Evolutionary conservation across 2,888 invertebrate genomes (phyloP), one percentile per base, ranked within the genome.

Genomic region (Dasysyrphus albostriatus): DNA sequence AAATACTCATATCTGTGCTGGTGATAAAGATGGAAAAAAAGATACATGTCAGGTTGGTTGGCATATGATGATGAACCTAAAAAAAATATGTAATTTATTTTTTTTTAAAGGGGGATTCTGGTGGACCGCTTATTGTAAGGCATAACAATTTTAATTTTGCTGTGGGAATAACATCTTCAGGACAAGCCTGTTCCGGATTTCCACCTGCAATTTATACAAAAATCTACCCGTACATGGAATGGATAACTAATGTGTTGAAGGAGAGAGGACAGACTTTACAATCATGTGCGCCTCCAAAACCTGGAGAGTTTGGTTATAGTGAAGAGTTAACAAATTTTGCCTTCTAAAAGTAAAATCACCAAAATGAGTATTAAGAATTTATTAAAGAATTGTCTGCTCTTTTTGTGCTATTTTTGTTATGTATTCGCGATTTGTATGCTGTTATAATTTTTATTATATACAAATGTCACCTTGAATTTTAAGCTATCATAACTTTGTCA

Each of bases 1-100:
- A 10, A 73, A 88, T 39, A 69, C 89, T n/a, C 90, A 90, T 83
- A 19, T 91, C 10, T 91, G 91, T 82, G 90, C 91, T 32, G 90
- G 91, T 5, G 89, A 90, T 72, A 69, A 88, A 0, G 19, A 73
- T 5, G 83, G 82, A 2, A 77, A 67, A 5, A 88, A 88, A 47
- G 90, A 89, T 67, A 89, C 89, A 0, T 90, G 90, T 69, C 83
- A 88, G 44, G 88, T 88, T n/a, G 0, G 24, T n/a, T n/a, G n/a
- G n/a, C n/a, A n/a, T n/a, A n/a, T 7, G 37, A 8, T 1, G 5
- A 7, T 37, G 9, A 37, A 7, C 9, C 7, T 44, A 16, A 16
- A n/a, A n/a, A n/a, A n/a, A n/a, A n/a, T n/a, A n/a, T n/a, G n/a
- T 12, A 24, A 3, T 24, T 24, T 24, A 2, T 24, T 24, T 24